Evolutionary conservation across 2,888 invertebrate species (phyloP).

Genomic region (Agapetus fuscipes): DNA sequence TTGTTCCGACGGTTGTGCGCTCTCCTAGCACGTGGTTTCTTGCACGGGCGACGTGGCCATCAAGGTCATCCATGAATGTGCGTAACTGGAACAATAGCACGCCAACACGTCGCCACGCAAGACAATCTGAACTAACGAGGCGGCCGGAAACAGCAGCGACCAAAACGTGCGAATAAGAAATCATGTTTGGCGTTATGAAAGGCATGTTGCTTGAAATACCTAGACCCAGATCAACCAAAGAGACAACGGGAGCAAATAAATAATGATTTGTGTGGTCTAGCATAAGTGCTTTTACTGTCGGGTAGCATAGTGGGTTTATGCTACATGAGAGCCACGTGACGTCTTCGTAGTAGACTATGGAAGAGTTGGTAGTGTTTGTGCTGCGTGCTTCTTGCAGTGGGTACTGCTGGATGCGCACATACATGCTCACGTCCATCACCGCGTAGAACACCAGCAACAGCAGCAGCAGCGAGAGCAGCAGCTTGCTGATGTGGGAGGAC

Average conservation of each 20-base stretch:
- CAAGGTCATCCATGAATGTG: constrained; percentile 76
- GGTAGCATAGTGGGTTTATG: constrained; percentile 65
- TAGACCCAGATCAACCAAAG: constrained; percentile 56
- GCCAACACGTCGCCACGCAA: constrained; percentile 61
- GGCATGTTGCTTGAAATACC: constrained; percentile 49
- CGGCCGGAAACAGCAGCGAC: constrained; percentile 67
- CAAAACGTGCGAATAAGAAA: constrained; percentile 70
- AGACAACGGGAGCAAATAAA: constrained; percentile 69
- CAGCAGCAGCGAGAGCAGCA: constrained; percentile 49
- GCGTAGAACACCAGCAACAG: constrained; percentile 53
- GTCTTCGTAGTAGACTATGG: constrained; percentile 36
- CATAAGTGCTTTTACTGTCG: constrained; percentile 75
- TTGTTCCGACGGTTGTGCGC: constrained; percentile 67
- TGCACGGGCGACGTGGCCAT: constrained; percentile 76
- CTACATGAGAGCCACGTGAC: constrained; percentile 56
- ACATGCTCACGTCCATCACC: constrained; percentile 64
- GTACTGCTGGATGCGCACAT: constrained; percentile 60
- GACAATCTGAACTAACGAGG: constrained; percentile 60
- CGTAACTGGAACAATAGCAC: constrained; percentile 70
- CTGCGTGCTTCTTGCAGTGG: constrained; percentile 25
- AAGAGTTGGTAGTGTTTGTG: neutral
- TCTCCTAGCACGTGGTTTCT: constrained; percentile 67
- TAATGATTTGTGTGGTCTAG: constrained; percentile 79
- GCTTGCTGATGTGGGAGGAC: constrained; percentile 62
- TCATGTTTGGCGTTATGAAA: constrained; percentile 72